Conservation (phyloP, 2,888 invertebrate species). For the Automeris io region DNA sequence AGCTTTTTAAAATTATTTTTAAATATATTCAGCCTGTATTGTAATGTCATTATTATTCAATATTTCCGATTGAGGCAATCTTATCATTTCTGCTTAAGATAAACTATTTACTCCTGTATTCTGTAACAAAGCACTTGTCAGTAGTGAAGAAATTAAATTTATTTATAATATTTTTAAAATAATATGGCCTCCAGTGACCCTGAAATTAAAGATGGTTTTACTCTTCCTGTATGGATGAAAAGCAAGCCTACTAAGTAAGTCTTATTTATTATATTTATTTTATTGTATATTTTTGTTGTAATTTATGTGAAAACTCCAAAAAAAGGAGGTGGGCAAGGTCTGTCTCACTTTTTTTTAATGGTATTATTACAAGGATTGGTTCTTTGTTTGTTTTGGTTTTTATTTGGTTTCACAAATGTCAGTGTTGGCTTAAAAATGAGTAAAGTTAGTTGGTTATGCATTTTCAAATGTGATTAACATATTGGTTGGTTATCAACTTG, state of each 20-base stretch:
- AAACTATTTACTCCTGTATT: conserved; percentile 41
- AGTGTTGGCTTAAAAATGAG: too few relatives aligned
- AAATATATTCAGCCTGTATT: conserved; percentile 17
- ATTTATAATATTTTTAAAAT: conserved; percentile 10
- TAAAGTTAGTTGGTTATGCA: too few relatives aligned
- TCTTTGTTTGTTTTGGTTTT: too few relatives aligned
- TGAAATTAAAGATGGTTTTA: conserved; percentile 78
- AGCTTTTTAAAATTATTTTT: conserved; percentile 20
- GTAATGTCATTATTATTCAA: conserved; percentile 30
- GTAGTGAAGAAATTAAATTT: conserved; percentile 16
- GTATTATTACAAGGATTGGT: too few relatives aligned
- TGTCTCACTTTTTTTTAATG: too few relatives aligned
- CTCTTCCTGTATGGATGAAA: conserved; percentile 86
- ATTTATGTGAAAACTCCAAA: too few relatives aligned
- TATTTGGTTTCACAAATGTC: too few relatives aligned
- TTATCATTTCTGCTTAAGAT: conserved; percentile 73
- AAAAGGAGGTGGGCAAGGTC: too few relatives aligned
- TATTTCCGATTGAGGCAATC: conserved; percentile 48
- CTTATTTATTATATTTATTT: conserved; percentile 2
- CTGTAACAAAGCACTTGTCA: conserved; percentile 30
- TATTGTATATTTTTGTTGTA: background rate
- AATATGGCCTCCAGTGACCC: conserved; percentile 74
- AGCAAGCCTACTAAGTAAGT: conserved; percentile 77
- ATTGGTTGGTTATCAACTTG: too few relatives aligned
- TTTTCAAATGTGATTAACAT: too few relatives aligned